phyloP scores from a whole-genome alignment of 2,888 invertebrate genomes.

The Ceriagrion tenellum region DNA sequence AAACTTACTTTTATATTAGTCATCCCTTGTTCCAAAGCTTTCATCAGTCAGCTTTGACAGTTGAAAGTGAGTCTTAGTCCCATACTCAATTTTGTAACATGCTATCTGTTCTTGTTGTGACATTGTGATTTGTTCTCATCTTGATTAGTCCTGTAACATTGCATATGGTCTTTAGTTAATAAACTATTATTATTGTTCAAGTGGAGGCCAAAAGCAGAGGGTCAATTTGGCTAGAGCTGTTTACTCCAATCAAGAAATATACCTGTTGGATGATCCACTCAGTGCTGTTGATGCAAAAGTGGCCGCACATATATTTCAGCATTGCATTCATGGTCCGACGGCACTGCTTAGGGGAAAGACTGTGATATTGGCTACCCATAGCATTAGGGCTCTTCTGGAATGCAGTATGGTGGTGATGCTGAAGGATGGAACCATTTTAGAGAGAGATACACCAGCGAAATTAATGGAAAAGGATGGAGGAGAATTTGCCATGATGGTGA shows the following conservation, averaged over 20 bases:
- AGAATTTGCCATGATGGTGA: conserved; percentile 33
- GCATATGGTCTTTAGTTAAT: not conserved
- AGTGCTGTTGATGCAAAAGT: conserved; percentile 77
- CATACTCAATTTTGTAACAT: no score
- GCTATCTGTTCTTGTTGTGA: no score
- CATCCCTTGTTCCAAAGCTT: no score
- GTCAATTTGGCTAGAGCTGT: conserved; percentile 77
- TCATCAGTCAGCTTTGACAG: no score
- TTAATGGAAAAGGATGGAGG: conserved; percentile 75
- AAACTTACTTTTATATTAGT: no score
- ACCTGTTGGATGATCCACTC: conserved; percentile 77
- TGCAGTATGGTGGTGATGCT: conserved; percentile 79
- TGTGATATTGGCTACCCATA: conserved; percentile 34
- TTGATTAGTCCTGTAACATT: no score
- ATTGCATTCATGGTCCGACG: conserved; percentile 71
- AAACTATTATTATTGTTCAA: not conserved
- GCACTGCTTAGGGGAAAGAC: conserved; percentile 36
- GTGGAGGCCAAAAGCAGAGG: conserved; percentile 77
- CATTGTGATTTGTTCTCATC: no score
- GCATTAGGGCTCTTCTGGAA: conserved; percentile 76
- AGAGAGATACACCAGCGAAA: conserved; percentile 77
- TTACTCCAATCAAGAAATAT: conserved; percentile 76
- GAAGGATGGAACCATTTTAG: conserved; percentile 77
- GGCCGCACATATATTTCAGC: conserved; percentile 76
- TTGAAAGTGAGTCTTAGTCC: no score